A percentile compares a stretch with the other conserved stretches of the same genome.
These are phyloP conservation scores for Cylloceria caligata DNA, from an alignment of 2,888 invertebrate species.

Conservation along the genomic window DNA sequence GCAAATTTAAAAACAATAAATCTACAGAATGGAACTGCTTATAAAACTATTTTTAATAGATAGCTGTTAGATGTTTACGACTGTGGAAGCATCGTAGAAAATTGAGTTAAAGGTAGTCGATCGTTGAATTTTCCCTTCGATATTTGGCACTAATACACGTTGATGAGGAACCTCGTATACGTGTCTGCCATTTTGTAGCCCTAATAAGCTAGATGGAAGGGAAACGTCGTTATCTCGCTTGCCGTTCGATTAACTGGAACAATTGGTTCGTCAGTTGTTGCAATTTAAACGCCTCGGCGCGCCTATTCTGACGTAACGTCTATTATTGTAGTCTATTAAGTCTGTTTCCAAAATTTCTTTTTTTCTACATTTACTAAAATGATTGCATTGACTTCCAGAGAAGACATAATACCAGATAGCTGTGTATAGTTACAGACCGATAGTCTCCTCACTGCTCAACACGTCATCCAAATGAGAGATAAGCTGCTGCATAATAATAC, in stretches of 20 bases:
- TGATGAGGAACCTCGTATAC: background rate
- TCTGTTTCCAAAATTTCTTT: conserved; percentile 7
- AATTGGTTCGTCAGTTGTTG: conserved; percentile 78
- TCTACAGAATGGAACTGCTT: conserved; percentile 22
- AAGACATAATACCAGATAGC: too few species aligned
- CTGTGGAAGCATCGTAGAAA: background rate
- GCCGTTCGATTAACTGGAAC: conserved; percentile 77
- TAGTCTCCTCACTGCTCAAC: background rate
- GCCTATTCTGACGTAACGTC: conserved; percentile 74
- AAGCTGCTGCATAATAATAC: conserved; percentile 39
- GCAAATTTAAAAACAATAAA: conserved; percentile 8
- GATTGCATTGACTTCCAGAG: background rate
- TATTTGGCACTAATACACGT: background rate
- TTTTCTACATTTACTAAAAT: background rate
- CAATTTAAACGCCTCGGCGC: conserved; percentile 74
- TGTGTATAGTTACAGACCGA: background rate
- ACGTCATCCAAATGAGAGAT: background rate
- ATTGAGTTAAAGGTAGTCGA: conserved; percentile 6
- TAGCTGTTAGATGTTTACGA: conserved; percentile 20
- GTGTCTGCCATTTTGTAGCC: conserved; percentile 33
- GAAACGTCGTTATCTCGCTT: conserved; percentile 70
- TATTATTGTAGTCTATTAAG: conserved; percentile 67
- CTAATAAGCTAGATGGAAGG: conserved; percentile 60
- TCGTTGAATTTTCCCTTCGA: background rate
- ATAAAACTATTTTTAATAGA: conserved; percentile 2